These are phyloP conservation scores for Petrophora chlorosata DNA, from an alignment of 2,888 invertebrate species.

Conservation along the genomic window DNA sequence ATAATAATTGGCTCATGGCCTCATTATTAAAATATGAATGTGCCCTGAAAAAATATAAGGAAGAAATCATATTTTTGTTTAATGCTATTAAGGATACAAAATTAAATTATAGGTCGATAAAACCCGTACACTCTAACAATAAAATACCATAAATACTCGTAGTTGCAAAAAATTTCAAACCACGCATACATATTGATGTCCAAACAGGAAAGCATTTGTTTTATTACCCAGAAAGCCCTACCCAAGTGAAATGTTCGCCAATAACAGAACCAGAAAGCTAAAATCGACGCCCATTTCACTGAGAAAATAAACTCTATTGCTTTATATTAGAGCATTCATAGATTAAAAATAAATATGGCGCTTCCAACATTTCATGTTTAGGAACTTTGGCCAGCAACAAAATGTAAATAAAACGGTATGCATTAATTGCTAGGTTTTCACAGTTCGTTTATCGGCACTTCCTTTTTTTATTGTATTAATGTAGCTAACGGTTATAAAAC, in stretches of 20 bases:
- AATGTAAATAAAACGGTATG: slow-evolving; percentile 70
- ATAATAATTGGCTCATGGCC: no score
- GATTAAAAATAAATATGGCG: slow-evolving; percentile 9
- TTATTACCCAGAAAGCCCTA: slow-evolving; percentile 68
- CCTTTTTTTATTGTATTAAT: slow-evolving; percentile 49
- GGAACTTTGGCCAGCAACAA: slow-evolving; percentile 46
- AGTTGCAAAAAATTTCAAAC: slow-evolving; percentile 53
- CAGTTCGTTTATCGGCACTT: slow-evolving; percentile 61
- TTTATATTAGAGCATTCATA: slow-evolving; percentile 39
- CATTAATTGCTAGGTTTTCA: slow-evolving; percentile 74
- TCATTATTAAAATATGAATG: no score
- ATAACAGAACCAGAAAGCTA: slow-evolving; percentile 42
- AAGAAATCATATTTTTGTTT: no score
- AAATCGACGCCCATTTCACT: slow-evolving; percentile 23
- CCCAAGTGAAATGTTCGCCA: slow-evolving; percentile 59
- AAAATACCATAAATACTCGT: no score
- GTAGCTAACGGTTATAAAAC: slow-evolving; percentile 40
- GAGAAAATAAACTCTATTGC: slow-evolving; percentile 40
- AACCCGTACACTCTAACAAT: no score
- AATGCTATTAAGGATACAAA: no score
- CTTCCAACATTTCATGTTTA: slow-evolving; percentile 38
- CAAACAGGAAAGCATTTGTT: slow-evolving; percentile 69
- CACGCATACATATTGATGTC: slow-evolving; percentile 58
- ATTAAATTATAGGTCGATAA: no score
- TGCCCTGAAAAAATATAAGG: no score